phyloP scores from a whole-genome alignment of 2,797 vertebrate genomes.

The Diplodus puntazzo region DNA sequence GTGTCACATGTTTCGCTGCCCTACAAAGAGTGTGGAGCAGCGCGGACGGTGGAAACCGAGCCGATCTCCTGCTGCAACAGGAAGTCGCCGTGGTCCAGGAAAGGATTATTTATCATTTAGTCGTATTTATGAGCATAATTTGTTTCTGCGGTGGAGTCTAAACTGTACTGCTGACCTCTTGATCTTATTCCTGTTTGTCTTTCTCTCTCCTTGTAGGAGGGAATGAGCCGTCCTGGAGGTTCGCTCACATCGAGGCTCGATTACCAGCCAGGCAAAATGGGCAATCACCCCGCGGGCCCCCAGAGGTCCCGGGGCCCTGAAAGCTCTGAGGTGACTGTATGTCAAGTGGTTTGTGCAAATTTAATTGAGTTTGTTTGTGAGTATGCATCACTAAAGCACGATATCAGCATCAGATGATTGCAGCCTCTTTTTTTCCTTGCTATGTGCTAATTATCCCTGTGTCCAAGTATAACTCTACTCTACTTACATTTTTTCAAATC shows the following conservation, averaged over 20 bases:
- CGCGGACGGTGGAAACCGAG: conserved; percentile 64
- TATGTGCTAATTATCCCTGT: background rate
- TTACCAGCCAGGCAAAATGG: conserved; percentile 37
- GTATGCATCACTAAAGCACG: conserved; percentile 3
- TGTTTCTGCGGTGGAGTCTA: conserved; percentile 60
- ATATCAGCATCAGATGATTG: conserved; percentile 16
- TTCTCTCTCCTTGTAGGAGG: conserved; percentile 25
- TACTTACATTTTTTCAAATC: background rate
- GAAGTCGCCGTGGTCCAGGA: conserved; percentile 62
- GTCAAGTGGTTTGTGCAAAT: conserved; percentile 71
- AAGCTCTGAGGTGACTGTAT: conserved; percentile 55
- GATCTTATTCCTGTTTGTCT: conserved; percentile 50
- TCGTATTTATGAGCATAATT: conserved; percentile 70
- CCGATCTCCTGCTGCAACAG: conserved; percentile 52
- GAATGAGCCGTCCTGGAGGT: conserved; percentile 14
- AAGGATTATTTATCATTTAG: conserved; percentile 73
- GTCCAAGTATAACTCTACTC: background rate
- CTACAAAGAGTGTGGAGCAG: conserved; percentile 64
- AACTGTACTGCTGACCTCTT: conserved; percentile 63
- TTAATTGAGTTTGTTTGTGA: conserved; percentile 60
- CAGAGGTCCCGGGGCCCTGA: conserved; percentile 7
- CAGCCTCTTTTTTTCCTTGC: background rate
- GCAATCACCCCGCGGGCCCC: conserved; percentile 19
- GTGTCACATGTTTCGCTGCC: conserved; percentile 68
- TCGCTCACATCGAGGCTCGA: conserved; percentile 17